phyloP scores from a whole-genome alignment of 2,888 invertebrate species.

The Cosmopolites sordidus region DNA sequence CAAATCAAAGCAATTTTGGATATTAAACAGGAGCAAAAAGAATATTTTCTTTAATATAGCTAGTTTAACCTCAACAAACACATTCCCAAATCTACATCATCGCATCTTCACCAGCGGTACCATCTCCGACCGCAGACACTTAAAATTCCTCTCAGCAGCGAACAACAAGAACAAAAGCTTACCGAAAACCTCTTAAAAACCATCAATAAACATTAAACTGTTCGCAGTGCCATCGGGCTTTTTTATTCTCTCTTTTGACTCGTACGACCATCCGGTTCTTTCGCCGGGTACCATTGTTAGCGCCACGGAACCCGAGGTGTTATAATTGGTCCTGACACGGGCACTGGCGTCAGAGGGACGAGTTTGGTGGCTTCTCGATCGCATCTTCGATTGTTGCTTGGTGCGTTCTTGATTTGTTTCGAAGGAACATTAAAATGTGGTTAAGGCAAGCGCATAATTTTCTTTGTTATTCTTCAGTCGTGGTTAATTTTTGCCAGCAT shows the following conservation, averaged over 20 bases:
- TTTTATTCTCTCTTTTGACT: background rate
- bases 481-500: no score
- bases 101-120: background rate
- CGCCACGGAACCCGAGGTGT: conserved; percentile 41
- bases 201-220: conserved; percentile 25
- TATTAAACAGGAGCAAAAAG: no score
- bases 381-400: conserved; percentile 10
- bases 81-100: background rate
- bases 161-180: background rate
- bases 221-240: conserved; percentile 1
- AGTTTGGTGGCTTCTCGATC: conserved; percentile 23
- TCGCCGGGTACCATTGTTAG: conserved; percentile 26
- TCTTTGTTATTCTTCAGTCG: no score
- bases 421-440: no score
- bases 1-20: no score
- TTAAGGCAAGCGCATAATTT: no score
- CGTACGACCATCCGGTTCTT: conserved; percentile 18
- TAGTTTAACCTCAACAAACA: background rate
- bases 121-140: background rate
- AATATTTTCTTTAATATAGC: no score
- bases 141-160: no score
- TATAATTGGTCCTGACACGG: conserved; percentile 50
- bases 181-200: conserved; percentile 13
- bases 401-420: conserved; percentile 9
- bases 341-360: conserved; percentile 48